Evolutionary conservation across 2,113 vertebrate genomes (phyloP).

Genomic region (Toxotes chatareus): DNA sequence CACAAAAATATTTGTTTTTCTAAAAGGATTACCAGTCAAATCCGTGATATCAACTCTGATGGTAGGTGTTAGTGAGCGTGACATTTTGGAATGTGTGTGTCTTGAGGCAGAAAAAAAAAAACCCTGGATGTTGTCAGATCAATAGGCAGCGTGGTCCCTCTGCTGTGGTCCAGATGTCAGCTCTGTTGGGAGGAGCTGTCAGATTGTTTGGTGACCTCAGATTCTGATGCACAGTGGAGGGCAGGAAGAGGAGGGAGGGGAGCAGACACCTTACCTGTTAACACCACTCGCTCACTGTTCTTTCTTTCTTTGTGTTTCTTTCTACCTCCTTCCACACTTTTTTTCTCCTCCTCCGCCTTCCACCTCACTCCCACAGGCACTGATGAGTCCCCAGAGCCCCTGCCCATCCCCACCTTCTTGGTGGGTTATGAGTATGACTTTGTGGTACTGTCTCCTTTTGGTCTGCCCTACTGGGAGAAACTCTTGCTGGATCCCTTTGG

Average conservation of each 20-base stretch:
- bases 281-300: conserved; percentile 13
- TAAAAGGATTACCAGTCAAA: neutral
- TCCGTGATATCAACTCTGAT: neutral
- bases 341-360: neutral
- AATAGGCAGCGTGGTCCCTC: conserved; percentile 33
- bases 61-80: neutral
- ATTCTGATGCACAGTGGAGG: conserved; percentile 32
- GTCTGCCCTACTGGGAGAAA: conserved; percentile 98
- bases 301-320: conserved; percentile 24
- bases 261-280: conserved; percentile 33
- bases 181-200: conserved; percentile 52
- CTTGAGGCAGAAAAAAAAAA: conserved; percentile 14
- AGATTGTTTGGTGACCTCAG: conserved; percentile 35
- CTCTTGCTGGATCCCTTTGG: conserved; percentile 97
- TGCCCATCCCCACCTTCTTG: conserved; percentile 98
- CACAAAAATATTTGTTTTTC: neutral
- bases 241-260: neutral
- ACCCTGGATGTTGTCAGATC: conserved; percentile 45
- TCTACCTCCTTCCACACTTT: neutral
- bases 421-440: conserved; percentile 98
- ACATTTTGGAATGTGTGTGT: conserved; percentile 42
- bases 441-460: conserved; percentile 97
- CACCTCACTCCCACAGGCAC: conserved; percentile 87
- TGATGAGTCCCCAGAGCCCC: conserved; percentile 98
- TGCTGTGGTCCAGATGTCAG: conserved; percentile 63